Percentiles rank a stretch among this genome's conserved stretches.
Conservation (phyloP, 2,888 invertebrate genomes). For the Pristionchus arcanus region DNA sequence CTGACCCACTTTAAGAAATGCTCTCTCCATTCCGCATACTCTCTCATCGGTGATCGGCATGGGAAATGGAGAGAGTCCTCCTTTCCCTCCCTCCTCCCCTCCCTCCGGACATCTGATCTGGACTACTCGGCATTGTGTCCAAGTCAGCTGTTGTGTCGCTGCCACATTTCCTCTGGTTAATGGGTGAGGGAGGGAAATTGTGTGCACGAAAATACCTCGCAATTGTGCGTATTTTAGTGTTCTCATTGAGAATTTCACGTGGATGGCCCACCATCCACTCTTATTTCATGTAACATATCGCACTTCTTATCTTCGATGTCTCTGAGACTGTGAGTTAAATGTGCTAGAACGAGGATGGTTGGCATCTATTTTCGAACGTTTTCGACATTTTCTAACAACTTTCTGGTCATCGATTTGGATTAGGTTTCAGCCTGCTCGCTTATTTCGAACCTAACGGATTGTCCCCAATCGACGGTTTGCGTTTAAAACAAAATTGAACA, state of each 20-base stretch:
- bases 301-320: no score
- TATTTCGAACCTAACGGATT: no score
- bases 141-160: neutral
- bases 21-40: slow-evolving; percentile 15
- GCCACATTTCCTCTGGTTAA: no score
- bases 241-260: neutral
- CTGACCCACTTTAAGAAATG: neutral
- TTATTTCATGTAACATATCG: no score
- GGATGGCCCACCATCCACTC: neutral
- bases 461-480: no score
- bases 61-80: neutral
- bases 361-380: no score
- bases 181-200: neutral
- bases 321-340: no score
- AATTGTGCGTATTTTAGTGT: neutral
- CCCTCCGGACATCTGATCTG: neutral
- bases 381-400: no score
- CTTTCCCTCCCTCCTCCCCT: neutral
- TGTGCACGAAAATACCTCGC: neutral
- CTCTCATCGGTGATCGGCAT: neutral
- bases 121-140: neutral
- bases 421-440: no score
- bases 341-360: no score
- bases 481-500: no score
- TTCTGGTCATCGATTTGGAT: no score